Conservation (phyloP, 2,888 invertebrate species). For the Rhyacophila evoluta region DNA sequence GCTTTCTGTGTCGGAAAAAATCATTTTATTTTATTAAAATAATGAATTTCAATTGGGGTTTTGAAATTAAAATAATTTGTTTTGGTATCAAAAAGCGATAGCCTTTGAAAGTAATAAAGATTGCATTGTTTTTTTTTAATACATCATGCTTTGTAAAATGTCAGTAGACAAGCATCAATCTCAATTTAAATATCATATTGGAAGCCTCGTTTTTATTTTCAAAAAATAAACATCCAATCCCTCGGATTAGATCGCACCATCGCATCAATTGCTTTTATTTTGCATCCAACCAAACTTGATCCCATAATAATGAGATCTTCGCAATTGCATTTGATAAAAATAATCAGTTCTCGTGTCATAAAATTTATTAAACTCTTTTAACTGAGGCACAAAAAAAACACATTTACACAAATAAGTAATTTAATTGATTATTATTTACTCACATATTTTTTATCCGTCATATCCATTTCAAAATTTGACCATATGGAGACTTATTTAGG, state of each 20-base stretch:
- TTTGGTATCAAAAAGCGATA: neutral
- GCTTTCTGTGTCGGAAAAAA: too few species aligned
- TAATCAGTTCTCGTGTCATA: neutral
- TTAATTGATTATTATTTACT: too few species aligned
- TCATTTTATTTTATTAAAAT: too few species aligned
- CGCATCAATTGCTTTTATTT: conserved; percentile 17
- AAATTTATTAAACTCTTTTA: conserved; percentile 3
- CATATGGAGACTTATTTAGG: neutral
- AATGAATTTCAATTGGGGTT: too few species aligned
- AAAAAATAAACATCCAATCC: conserved; percentile 7
- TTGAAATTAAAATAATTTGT: neutral
- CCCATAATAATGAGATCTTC: neutral
- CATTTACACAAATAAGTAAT: neutral
- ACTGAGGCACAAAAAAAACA: neutral
- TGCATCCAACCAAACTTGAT: neutral
- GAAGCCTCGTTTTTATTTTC: neutral
- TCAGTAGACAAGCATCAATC: conserved; percentile 17
- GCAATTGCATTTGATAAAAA: neutral
- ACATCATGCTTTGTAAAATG: neutral
- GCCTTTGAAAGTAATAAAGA: neutral
- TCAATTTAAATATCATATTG: conserved; percentile 24
- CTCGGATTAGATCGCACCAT: conserved; percentile 14
- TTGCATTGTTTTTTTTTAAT: neutral
- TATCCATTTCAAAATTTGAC: too few species aligned
- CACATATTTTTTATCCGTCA: too few species aligned